Base-by-base conservation (phyloP, 1,140 invertebrate genomes). In the Ylistrum balloti region DNA sequence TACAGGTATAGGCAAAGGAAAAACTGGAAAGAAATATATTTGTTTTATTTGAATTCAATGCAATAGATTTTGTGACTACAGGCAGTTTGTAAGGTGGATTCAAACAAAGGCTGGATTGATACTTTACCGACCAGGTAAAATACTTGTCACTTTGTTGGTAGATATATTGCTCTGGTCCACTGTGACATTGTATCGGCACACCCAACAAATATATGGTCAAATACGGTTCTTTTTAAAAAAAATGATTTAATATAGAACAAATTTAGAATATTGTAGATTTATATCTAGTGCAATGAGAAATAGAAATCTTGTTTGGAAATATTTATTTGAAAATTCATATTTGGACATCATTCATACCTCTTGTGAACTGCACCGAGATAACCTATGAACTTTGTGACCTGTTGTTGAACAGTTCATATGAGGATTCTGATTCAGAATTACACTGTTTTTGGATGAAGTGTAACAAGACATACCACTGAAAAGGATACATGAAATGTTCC, bases 291-390 rank as follows among this genome's bases (percentile, higher is more conserved):
- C 5, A 17, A 74, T 11, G 13, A 74, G 9, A 74, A n/a, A 74
- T 74, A 74, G n/a, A 74, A 74, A 74, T 28, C 56, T 74, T 74
- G 56, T 74, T 74, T 5, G 22, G 56, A 74, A 74, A 74, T 74
- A 74, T 74, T 74, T 74, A 74, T 74, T 74, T 74, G 56, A n/a
- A 45, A 74, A 74, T 74, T 74, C 56, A 74, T 74, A 28, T 74
- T 74, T 74, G 56, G 56, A 74, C 56, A 74, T 74, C 56, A 56
- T 56, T 56, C 45, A 74, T 74, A 9, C 56, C n/a, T 7, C 22
- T n/a, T n/a, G 2, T 17, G 56, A 74, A 22, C 9, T 74, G 56
- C 22, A 74, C 56, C 28, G 5, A 38, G 5, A 28, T 74, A n/a
- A 74, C 22, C 56, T n/a, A 28, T 74, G 56, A 74, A 0, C 56